Evolutionary conservation across 1,140 invertebrate species (phyloP).

Genomic region (Zaprionus davidi): DNA sequence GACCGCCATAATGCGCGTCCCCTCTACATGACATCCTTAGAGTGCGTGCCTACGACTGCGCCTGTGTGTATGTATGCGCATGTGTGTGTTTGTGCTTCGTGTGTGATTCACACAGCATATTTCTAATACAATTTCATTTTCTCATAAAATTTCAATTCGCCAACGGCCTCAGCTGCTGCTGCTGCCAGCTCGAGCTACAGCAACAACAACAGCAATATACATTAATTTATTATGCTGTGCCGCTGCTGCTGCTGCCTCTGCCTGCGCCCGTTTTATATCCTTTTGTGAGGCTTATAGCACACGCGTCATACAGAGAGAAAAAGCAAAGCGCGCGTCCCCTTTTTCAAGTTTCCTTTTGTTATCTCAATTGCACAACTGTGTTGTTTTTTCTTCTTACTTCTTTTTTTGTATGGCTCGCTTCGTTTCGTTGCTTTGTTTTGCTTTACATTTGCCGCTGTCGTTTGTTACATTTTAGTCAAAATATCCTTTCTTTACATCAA

Average conservation of each 20-base stretch:
- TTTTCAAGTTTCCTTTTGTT: slow-evolving; percentile 77
- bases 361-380: slow-evolving; percentile 81
- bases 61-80: slow-evolving; percentile 6
- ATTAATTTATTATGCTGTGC: slow-evolving; percentile 76
- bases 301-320: slow-evolving; percentile 61
- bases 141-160: slow-evolving; percentile 79
- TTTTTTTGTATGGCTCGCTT: slow-evolving; percentile 8
- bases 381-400: slow-evolving; percentile 58
- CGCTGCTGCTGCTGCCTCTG: slow-evolving; percentile 30
- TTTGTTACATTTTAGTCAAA: slow-evolving; percentile 64
- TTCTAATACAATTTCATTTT: slow-evolving; percentile 77
- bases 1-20: slow-evolving; percentile 78
- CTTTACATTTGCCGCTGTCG: slow-evolving; percentile 60
- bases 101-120: slow-evolving; percentile 74
- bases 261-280: slow-evolving; percentile 75
- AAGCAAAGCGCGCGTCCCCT: slow-evolving; percentile 81
- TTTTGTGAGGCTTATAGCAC: slow-evolving; percentile 73
- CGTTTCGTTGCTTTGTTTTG: slow-evolving; percentile 60
- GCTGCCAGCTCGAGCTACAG: not conserved
- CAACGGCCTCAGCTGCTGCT: slow-evolving; percentile 57
- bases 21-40: slow-evolving; percentile 52
- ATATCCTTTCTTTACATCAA: slow-evolving; percentile 28
- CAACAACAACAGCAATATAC: slow-evolving; percentile 18
- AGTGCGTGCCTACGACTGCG: slow-evolving; percentile 12
- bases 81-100: slow-evolving; percentile 30